Base-by-base conservation (phyloP, 2,888 invertebrate genomes). In the Coleophora deauratella region DNA sequence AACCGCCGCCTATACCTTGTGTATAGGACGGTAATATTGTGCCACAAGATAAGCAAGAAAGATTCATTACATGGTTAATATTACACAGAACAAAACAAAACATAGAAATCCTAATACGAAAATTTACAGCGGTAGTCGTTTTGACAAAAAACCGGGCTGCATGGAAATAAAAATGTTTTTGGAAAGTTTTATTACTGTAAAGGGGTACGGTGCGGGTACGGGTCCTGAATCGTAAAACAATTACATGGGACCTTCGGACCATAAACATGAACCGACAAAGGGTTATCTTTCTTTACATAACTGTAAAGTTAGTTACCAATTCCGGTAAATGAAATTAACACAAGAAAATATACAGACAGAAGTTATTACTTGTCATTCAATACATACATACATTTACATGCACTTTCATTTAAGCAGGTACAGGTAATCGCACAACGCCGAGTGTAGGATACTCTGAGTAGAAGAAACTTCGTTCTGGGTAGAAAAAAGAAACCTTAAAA, bases 171-270 rank as follows among this genome's bases (percentile, higher is more conserved):
- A 69, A 70, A 61, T 64, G 62, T 70, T 71, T 70, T 66, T 62
- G 55, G 77, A 81, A 82, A 84, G 80, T 80, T 81, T 77, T 81
- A 84, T 71, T 67, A 55, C 68, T 53, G 62, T 61, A 72, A 80
- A 76, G 74, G 75, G 76, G 67, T 77, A 66, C 62, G 45, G 42
- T 40, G 44, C 49, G 49, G 45, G 15, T 37, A 49, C 55, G 68
- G 62, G 56, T 57, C 47, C 21, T 4, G 54, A 51, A 64, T 62
- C 57, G 65, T 80, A 73, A 80, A 78, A 68, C 67, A 71, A 78
- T 77, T 71, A 69, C 66, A 56, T 38, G 40, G 45, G 47, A 52
- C 44, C 55, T 57, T 47, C 49, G 43, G 46, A 56, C 53, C 51
- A 49, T 67, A 71, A 68, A 71, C 21, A 21, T 41, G 48, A 50